These are phyloP conservation scores for Mystacides longicornis DNA, from an alignment of 2,888 invertebrate genomes.

Conservation along the genomic window DNA sequence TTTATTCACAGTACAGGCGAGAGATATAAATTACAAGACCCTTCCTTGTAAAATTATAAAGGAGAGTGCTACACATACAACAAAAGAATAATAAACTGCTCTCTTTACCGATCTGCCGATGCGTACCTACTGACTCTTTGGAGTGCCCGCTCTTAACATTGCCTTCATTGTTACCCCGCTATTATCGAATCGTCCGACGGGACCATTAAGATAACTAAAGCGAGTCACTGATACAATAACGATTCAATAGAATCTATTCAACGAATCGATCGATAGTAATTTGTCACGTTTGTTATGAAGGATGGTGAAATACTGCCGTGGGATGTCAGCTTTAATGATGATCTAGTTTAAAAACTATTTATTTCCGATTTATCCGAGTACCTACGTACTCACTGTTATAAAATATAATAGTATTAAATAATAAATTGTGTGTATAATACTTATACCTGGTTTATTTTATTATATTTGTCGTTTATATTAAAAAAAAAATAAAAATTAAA, in stretches of 20 bases:
- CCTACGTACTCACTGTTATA: no score
- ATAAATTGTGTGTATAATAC: no score
- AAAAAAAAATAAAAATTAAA: no score
- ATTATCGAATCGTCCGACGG: neutral
- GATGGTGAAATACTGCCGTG: neutral
- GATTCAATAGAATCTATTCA: neutral
- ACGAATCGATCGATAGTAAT: neutral
- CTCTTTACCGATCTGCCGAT: neutral
- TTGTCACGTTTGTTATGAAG: slow-evolving; percentile 2
- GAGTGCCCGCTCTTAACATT: slow-evolving; percentile 1
- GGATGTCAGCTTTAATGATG: slow-evolving; percentile 1
- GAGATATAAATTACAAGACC: no score
- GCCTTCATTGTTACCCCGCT: neutral
- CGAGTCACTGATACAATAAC: neutral
- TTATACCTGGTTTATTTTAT: no score
- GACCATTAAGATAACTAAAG: neutral
- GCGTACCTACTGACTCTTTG: neutral
- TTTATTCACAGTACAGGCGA: no score
- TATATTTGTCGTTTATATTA: no score
- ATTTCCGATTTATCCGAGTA: no score
- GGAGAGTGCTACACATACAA: no score
- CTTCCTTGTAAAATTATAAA: no score
- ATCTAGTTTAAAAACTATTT: slow-evolving; percentile 2
- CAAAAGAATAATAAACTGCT: neutral
- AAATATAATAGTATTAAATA: no score